phyloP scores from a whole-genome alignment of 2,113 vertebrate species.

The Petromus typicus region DNA sequence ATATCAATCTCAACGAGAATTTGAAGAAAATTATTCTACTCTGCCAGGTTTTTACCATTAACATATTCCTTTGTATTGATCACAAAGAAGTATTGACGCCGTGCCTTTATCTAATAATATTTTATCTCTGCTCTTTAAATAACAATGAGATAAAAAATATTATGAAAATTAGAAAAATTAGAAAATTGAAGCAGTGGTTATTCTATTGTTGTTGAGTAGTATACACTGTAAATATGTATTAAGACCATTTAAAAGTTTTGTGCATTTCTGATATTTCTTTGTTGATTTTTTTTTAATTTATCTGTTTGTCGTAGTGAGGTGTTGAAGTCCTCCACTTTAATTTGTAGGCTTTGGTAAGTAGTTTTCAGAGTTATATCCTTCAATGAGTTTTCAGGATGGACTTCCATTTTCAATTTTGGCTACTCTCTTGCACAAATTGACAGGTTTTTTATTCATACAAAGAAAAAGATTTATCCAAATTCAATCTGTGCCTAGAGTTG shows the following conservation, averaged over 20 bases:
- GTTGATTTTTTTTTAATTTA: background rate
- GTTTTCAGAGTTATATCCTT: background rate
- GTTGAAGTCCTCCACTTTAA: background rate
- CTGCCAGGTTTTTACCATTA: constrained; percentile 9
- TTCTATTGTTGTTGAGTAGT: too few species aligned
- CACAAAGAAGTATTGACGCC: background rate
- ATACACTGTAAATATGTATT: too few species aligned
- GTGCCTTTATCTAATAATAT: background rate
- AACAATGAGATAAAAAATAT: constrained; percentile 31
- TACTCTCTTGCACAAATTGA: background rate
- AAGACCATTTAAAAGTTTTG: too few species aligned
- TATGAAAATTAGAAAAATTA: background rate
- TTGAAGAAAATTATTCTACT: background rate
- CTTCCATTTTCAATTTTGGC: background rate
- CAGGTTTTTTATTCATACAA: constrained; percentile 25
- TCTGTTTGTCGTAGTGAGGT: background rate
- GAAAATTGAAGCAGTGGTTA: background rate
- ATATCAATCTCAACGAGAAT: constrained; percentile 40
- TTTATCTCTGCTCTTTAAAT: constrained; percentile 32
- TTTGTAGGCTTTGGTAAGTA: background rate
- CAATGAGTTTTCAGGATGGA: background rate
- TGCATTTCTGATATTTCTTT: background rate
- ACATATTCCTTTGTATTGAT: background rate
- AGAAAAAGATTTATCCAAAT: background rate
- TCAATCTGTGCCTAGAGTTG: background rate